These are phyloP conservation scores for Clupea harengus DNA, from an alignment of 2,113 vertebrate genomes.

Conservation along the genomic window DNA sequence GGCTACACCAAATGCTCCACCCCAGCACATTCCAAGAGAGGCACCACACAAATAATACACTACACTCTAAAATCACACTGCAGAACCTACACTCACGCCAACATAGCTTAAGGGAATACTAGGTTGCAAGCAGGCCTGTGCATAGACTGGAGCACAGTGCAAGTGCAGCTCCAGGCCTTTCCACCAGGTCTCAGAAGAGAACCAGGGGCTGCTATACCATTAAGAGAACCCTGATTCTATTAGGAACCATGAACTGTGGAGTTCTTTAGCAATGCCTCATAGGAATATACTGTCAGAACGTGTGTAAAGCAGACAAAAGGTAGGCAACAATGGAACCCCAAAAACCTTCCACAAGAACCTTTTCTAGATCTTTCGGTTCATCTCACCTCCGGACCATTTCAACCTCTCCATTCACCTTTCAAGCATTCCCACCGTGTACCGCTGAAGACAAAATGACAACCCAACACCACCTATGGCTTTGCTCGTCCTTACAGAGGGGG, in stretches of 20 bases:
- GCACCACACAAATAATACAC: neutral
- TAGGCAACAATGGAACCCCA: too few relatives aligned
- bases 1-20: neutral
- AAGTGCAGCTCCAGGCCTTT: neutral
- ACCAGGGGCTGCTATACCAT: neutral
- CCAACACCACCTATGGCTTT: neutral
- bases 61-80: too few relatives aligned
- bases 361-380: too few relatives aligned
- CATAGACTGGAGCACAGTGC: neutral
- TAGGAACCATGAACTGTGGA: neutral
- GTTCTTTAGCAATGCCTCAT: neutral
- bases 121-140: neutral
- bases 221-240: neutral
- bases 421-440: too few relatives aligned
- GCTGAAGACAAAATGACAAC: too few relatives aligned
- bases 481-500: neutral
- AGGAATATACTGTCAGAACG: neutral
- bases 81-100: neutral
- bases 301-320: too few relatives aligned
- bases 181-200: neutral
- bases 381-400: too few relatives aligned
- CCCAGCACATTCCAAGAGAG: neutral
- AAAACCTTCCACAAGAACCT: too few relatives aligned
- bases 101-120: neutral
- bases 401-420: too few relatives aligned